Evolutionary conservation across 1,140 invertebrate genomes (phyloP).

Genomic region (Dendroctonus ponderosae): DNA sequence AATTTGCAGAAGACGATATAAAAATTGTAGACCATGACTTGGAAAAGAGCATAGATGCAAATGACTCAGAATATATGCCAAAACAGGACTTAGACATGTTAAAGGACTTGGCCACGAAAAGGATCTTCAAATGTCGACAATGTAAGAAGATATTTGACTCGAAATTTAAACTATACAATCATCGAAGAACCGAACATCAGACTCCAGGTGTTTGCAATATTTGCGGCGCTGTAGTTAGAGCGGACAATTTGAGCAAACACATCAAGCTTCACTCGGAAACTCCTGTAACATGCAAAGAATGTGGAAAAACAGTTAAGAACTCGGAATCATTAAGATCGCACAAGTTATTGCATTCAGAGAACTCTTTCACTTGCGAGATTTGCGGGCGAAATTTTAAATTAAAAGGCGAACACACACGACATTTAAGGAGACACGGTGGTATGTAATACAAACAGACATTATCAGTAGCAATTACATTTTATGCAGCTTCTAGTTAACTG

Average conservation of each 20-base stretch:
- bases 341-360: constrained; percentile 35
- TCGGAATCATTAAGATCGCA: constrained; percentile 41
- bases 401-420: constrained; percentile 39
- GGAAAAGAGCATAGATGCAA: constrained; percentile 8
- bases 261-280: constrained; percentile 38
- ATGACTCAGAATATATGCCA: constrained; percentile 8
- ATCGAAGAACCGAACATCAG: constrained; percentile 39
- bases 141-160: constrained; percentile 40
- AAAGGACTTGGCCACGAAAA: constrained; percentile 26
- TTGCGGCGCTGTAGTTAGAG: constrained; percentile 40
- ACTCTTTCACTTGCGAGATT: constrained; percentile 39
- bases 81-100: constrained; percentile 13
- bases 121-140: constrained; percentile 37
- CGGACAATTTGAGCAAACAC: constrained; percentile 42
- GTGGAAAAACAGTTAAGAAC: constrained; percentile 41
- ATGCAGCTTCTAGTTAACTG: not conserved
- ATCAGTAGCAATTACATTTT: not conserved
- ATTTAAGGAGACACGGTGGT: constrained; percentile 40
- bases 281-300: constrained; percentile 37
- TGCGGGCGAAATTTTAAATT: constrained; percentile 41
- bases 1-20: constrained; percentile 1
- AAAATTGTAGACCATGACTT: constrained; percentile 16
- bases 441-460: constrained; percentile 10
- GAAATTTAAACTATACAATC: constrained; percentile 39
- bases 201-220: constrained; percentile 41